Conservation (phyloP, 2,888 invertebrate species). For the Acanthosepion pharaonis region DNA sequence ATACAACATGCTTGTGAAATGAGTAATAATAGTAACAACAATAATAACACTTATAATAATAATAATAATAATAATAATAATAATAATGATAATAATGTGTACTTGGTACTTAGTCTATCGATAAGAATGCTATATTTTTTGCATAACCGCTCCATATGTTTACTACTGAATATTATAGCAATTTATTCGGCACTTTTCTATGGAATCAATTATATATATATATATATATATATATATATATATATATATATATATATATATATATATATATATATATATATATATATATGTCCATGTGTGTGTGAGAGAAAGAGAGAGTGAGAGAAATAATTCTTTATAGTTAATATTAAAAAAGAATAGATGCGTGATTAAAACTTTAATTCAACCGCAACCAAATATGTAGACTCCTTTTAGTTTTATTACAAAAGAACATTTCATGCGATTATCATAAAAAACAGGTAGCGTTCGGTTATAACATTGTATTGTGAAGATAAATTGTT, state of each 20-base stretch:
- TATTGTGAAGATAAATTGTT: neutral
- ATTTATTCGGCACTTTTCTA: neutral
- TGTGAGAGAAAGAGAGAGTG: no score
- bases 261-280: slow-evolving; percentile 39
- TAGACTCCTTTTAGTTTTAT: neutral
- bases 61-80: neutral
- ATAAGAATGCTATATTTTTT: neutral
- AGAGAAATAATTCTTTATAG: no score
- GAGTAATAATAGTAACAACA: neutral
- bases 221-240: neutral
- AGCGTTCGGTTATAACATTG: neutral
- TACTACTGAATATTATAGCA: neutral
- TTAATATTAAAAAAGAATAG: no score
- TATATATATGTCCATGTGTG: neutral
- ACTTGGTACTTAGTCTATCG: neutral
- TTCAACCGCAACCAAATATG: no score
- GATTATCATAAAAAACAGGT: neutral
- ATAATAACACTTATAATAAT: neutral
- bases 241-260: slow-evolving; percentile 39
- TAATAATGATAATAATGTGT: neutral
- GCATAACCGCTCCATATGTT: neutral
- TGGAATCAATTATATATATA: neutral
- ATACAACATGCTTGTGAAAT: neutral
- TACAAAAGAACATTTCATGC: neutral
- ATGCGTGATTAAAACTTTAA: no score